phyloP scores from a whole-genome alignment of 1,140 invertebrate genomes.

The Phortica variegata region DNA sequence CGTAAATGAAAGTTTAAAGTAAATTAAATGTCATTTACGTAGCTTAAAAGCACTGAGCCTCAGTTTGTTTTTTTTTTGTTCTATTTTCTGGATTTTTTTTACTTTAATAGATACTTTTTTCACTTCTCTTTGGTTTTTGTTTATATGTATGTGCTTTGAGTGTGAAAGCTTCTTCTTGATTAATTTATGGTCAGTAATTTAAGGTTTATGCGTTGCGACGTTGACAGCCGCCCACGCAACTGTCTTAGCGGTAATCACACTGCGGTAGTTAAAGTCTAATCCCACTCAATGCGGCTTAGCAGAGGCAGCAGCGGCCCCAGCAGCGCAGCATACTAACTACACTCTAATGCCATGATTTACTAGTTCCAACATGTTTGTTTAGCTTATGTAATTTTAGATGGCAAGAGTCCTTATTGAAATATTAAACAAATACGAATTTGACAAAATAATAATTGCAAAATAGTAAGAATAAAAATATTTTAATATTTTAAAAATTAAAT shows the following conservation, averaged over 20 bases:
- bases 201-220: background rate
- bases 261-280: conserved; percentile 44
- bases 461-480: too few relatives aligned
- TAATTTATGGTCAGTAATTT: conserved; percentile 35
- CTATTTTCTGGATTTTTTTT: too few relatives aligned
- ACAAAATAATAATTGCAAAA: too few relatives aligned
- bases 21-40: conserved; percentile 48
- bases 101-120: conserved; percentile 10
- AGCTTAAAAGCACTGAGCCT: conserved; percentile 28
- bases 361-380: too few relatives aligned
- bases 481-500: too few relatives aligned
- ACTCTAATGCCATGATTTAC: too few relatives aligned
- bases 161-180: too few relatives aligned
- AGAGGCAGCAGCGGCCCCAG: conserved; percentile 4
- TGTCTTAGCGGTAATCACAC: conserved; percentile 30
- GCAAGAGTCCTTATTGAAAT: too few relatives aligned
- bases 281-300: conserved; percentile 46
- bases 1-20: conserved; percentile 32
- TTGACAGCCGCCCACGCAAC: background rate
- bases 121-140: conserved; percentile 4
- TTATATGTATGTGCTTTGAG: too few relatives aligned
- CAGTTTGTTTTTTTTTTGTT: too few relatives aligned
- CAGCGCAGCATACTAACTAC: background rate
- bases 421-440: too few relatives aligned
- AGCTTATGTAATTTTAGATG: too few relatives aligned